phyloP scores from a whole-genome alignment of 2,113 vertebrate genomes.

The Archilochus colubris region DNA sequence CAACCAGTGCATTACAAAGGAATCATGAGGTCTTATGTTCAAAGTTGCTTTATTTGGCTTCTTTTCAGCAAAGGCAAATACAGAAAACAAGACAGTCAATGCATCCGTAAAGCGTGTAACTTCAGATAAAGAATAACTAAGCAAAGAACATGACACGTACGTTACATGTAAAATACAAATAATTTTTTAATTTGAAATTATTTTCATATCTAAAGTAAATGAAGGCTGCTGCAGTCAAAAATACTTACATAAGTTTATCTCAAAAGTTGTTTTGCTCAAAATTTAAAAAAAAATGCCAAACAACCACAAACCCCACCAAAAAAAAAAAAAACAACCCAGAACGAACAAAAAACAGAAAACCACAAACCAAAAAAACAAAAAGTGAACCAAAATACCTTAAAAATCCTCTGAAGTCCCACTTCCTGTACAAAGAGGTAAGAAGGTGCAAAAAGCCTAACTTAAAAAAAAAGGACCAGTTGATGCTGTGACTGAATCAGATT shows the following conservation, averaged over 20 bases:
- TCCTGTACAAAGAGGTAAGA: neutral
- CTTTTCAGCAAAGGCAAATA: neutral
- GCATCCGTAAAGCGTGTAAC: neutral
- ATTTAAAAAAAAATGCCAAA: neutral
- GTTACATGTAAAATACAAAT: neutral
- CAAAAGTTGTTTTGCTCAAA: neutral
- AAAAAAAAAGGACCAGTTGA: neutral
- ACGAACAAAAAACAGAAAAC: too few species aligned
- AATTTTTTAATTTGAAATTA: neutral
- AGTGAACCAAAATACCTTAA: neutral
- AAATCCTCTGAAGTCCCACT: neutral
- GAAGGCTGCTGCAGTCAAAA: neutral
- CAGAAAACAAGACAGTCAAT: neutral
- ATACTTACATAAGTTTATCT: neutral
- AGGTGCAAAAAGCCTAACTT: neutral
- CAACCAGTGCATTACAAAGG: neutral
- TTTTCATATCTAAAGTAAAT: neutral
- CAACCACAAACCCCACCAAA: neutral
- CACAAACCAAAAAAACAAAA: neutral
- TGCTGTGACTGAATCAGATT: neutral
- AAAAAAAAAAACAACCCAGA: neutral
- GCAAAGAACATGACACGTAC: neutral
- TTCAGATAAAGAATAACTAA: neutral
- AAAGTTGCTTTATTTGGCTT: constrained; percentile 29
- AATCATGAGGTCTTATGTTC: neutral